phyloP scores from a whole-genome alignment of 2,888 invertebrate genomes.

The Adineta ricciae region DNA sequence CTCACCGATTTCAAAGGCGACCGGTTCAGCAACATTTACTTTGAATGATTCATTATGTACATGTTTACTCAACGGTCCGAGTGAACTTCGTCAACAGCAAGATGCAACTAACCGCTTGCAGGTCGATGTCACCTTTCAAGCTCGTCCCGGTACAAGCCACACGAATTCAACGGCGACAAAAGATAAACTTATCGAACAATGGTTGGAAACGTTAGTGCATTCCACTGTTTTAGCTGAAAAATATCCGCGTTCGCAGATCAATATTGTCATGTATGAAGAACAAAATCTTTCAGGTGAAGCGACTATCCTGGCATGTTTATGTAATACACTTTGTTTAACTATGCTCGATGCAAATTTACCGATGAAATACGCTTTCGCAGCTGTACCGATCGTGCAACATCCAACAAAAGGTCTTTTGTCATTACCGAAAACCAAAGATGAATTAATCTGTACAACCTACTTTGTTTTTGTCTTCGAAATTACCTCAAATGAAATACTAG shows the following conservation, averaged over 20 bases:
- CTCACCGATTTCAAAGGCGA: neutral
- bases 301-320: constrained; percentile 57
- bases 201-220: neutral
- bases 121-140: constrained; percentile 13
- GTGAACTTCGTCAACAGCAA: neutral
- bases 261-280: constrained; percentile 71
- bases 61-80: neutral
- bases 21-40: constrained; percentile 13
- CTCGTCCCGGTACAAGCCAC: neutral
- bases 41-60: constrained; percentile 14
- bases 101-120: neutral
- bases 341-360: constrained; percentile 71
- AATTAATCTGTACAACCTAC: constrained; percentile 1
- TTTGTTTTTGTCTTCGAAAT: constrained; percentile 19
- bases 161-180: neutral
- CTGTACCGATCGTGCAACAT: constrained; percentile 52
- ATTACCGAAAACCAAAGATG: constrained; percentile 16
- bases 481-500: neutral
- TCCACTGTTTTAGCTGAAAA: constrained; percentile 59
- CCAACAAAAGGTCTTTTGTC: constrained; percentile 17
- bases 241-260: constrained; percentile 70
- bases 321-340: constrained; percentile 73
- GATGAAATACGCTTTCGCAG: constrained; percentile 70
- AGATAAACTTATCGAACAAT: constrained; percentile 21
- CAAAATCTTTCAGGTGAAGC: constrained; percentile 55